Conservation (phyloP, 2,797 vertebrate species). For the Pipistrellus nathusii region DNA sequence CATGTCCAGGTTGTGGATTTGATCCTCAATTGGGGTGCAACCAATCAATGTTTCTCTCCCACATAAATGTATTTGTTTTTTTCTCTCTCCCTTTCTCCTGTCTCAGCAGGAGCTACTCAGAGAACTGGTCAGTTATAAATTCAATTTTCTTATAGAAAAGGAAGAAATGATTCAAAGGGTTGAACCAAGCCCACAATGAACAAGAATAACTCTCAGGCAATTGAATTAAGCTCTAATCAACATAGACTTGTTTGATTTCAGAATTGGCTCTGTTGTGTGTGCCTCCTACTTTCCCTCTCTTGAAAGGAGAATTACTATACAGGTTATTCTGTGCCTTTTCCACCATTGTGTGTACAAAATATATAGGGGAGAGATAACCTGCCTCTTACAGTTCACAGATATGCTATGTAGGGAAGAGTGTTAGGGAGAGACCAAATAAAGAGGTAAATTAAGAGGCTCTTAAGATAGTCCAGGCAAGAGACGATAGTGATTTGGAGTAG, state of each 20-base stretch:
- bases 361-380: background rate
- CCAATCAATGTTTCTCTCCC: background rate
- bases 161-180: constrained; percentile 43
- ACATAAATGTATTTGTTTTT: background rate
- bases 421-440: background rate
- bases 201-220: background rate
- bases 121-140: background rate
- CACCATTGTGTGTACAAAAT: background rate
- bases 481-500: background rate
- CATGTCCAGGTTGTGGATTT: background rate
- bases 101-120: background rate
- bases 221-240: background rate
- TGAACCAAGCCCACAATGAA: background rate
- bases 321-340: background rate
- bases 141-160: constrained; percentile 39
- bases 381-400: background rate
- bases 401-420: background rate
- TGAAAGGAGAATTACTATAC: background rate
- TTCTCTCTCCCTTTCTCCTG: background rate
- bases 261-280: background rate
- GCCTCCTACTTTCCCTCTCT: background rate
- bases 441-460: constrained; percentile 7
- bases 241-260: background rate
- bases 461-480: background rate
- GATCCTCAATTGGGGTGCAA: background rate